Percentiles rank a stretch among this genome's conserved stretches.
Conservation (phyloP, 2,888 invertebrate genomes). For the Idaea straminata region DNA sequence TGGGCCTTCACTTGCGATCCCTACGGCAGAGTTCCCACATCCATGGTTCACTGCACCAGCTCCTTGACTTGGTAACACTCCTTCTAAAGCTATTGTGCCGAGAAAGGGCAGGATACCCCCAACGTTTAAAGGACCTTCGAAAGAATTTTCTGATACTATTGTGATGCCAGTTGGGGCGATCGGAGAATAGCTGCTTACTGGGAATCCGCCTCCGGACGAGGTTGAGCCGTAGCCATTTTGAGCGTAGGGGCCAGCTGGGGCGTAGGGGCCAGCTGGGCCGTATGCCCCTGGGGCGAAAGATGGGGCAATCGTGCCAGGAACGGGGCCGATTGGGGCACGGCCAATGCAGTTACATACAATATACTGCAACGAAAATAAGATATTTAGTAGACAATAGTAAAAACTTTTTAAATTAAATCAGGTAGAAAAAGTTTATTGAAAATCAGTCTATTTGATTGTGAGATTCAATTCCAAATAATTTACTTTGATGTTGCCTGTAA, state of each 20-base stretch:
- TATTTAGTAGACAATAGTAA: neutral
- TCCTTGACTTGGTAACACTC: constrained; percentile 19
- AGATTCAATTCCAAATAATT: too few relatives aligned
- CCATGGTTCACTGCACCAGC: constrained; percentile 18
- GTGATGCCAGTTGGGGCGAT: constrained; percentile 16
- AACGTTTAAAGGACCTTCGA: constrained; percentile 19
- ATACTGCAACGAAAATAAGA: neutral
- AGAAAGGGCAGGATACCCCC: constrained; percentile 23
- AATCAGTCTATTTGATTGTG: too few relatives aligned
- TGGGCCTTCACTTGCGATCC: constrained; percentile 13
- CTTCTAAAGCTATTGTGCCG: constrained; percentile 20
- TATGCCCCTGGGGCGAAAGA: neutral
- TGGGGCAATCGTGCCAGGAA: neutral
- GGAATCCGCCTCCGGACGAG: constrained; percentile 23
- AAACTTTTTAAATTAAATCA: too few relatives aligned
- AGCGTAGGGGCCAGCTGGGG: neutral
- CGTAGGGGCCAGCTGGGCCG: neutral
- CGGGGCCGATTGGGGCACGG: neutral
- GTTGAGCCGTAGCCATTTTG: constrained; percentile 6
- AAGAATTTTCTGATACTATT: constrained; percentile 22
- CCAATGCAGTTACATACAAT: neutral
- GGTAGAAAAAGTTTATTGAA: too few relatives aligned
- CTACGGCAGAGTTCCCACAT: constrained; percentile 19
- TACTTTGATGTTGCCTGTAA: too few relatives aligned
- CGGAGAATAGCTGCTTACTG: constrained; percentile 24